A percentile compares a stretch with the other conserved stretches of the same genome.
These are phyloP conservation scores for Xylocopa sonorina DNA, from an alignment of 1,140 invertebrate species.

Conservation along the genomic window DNA sequence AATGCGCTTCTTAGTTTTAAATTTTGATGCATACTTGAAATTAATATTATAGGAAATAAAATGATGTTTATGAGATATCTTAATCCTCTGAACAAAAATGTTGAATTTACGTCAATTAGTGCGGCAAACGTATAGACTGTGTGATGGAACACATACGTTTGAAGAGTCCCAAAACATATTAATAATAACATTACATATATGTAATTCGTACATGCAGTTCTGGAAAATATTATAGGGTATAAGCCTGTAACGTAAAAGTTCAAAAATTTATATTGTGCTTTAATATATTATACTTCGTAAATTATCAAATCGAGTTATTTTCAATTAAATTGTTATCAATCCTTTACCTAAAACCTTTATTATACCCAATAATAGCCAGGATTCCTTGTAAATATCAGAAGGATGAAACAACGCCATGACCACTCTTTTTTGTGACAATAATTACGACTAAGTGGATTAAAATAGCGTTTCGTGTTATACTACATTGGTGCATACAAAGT, in stretches of 20 bases:
- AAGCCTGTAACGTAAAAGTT: slow-evolving; percentile 22
- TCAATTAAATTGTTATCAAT: neutral
- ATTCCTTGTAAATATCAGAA: slow-evolving; percentile 36
- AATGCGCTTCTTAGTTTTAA: neutral
- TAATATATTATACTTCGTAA: neutral
- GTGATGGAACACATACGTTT: neutral
- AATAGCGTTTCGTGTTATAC: neutral
- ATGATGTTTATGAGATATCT: neutral
- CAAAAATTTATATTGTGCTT: neutral
- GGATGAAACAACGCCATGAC: slow-evolving; percentile 13
- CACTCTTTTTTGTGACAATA: neutral
- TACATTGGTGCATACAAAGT: neutral
- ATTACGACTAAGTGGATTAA: slow-evolving; percentile 7
- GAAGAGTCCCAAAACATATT: neutral
- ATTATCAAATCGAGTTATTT: neutral
- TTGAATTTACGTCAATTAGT: neutral
- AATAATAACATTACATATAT: neutral
- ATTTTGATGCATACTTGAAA: neutral
- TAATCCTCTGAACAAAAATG: neutral
- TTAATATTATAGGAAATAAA: neutral
- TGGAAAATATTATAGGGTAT: slow-evolving; percentile 28
- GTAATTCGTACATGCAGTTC: neutral
- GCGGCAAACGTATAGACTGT: neutral
- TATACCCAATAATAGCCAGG: slow-evolving; percentile 12
- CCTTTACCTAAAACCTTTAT: slow-evolving; percentile 29